These are phyloP conservation scores for Enteromius thamalakanensis DNA, from an alignment of 2,797 vertebrate species.

Conservation along the genomic window DNA sequence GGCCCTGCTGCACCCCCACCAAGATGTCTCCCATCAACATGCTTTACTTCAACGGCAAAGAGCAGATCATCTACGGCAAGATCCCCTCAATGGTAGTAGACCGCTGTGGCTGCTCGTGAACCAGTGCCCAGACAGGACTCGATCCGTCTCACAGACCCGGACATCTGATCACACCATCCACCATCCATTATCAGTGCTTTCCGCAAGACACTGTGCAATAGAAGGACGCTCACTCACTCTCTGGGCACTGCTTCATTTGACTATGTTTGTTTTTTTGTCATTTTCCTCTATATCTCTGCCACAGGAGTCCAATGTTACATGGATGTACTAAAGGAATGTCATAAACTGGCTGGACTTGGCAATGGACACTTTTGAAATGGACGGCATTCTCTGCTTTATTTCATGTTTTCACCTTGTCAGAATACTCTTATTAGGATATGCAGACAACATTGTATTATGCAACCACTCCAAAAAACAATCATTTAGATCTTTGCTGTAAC, in stretches of 20 bases:
- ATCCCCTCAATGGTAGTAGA: conserved; percentile 98
- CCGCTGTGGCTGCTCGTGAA: conserved; percentile 95
- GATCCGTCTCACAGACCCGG: conserved; percentile 54
- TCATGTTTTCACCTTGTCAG: conserved; percentile 63
- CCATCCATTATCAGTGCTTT: conserved; percentile 80
- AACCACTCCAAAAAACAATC: conserved; percentile 40
- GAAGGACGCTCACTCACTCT: conserved; percentile 67
- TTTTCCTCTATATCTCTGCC: conserved; percentile 65
- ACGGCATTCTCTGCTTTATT: conserved; percentile 65
- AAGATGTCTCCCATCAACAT: conserved; percentile 99
- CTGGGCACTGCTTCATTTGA: conserved; percentile 67
- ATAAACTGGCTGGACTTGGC: conserved; percentile 61
- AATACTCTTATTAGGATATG: conserved; percentile 62
- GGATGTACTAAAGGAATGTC: conserved; percentile 64
- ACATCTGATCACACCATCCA: conserved; percentile 70
- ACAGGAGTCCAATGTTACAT: conserved; percentile 63
- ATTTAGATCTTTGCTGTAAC: conserved; percentile 62
- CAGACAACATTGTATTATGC: conserved; percentile 39
- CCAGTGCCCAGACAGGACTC: conserved; percentile 48
- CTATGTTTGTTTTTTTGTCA: conserved; percentile 52
- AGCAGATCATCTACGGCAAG: conserved; percentile 97
- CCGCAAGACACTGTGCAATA: conserved; percentile 83
- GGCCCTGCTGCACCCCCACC: conserved; percentile 95
- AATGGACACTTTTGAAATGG: conserved; percentile 68
- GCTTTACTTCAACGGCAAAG: conserved; percentile 94